A percentile compares a stretch with the other conserved stretches of the same genome.
Evolutionary conservation across 2,888 invertebrate genomes (phyloP).

Genomic region (Lycophotia porphyrea): DNA sequence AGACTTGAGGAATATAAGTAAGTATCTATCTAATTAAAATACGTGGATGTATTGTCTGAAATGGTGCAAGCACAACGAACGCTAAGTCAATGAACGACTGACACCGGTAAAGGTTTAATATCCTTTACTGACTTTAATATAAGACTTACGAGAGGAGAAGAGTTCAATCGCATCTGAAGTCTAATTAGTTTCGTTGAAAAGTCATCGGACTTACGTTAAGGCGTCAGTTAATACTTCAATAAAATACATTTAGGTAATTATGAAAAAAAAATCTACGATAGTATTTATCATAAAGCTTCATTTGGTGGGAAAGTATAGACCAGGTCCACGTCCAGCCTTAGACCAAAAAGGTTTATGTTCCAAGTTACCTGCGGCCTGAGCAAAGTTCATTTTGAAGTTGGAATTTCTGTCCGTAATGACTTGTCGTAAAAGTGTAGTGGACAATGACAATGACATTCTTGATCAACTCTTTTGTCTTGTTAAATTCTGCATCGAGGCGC

Average conservation of each 20-base stretch:
- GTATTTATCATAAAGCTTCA: background rate
- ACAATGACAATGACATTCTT: constrained; percentile 18
- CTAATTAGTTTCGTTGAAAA: background rate
- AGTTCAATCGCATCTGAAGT: constrained; percentile 28
- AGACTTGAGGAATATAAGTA: too few relatives aligned
- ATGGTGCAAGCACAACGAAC: constrained; percentile 14
- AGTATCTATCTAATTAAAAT: background rate
- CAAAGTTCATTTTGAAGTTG: background rate
- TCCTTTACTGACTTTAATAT: constrained; percentile 22
- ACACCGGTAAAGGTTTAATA: constrained; percentile 28
- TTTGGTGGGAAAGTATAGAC: background rate
- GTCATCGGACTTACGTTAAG: background rate
- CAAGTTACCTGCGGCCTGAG: constrained; percentile 5
- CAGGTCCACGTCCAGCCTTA: too few relatives aligned
- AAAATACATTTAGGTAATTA: background rate
- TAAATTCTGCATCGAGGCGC: constrained; percentile 4
- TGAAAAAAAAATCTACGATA: too few relatives aligned
- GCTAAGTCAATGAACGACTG: constrained; percentile 47
- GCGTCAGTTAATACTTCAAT: background rate
- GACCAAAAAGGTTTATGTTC: background rate
- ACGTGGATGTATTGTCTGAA: background rate
- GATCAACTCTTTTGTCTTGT: background rate
- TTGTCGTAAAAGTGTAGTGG: background rate
- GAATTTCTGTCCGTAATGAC: background rate
- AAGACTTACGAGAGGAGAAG: constrained; percentile 7